These are phyloP conservation scores for Anaspis maculata DNA, from an alignment of 2,888 invertebrate species.

Conservation along the genomic window DNA sequence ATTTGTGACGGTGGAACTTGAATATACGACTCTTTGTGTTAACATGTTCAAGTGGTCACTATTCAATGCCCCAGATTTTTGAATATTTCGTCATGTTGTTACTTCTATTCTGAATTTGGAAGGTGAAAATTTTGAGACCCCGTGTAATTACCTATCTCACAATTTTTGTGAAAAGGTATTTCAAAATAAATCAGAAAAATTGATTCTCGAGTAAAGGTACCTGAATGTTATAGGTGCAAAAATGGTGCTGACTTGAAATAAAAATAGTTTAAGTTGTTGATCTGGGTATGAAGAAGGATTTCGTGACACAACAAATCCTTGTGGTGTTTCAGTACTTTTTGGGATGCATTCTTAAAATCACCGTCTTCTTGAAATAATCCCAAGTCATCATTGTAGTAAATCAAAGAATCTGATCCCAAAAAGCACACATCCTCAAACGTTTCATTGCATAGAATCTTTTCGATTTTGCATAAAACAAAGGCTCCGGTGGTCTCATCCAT, in stretches of 20 bases:
- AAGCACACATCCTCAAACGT: neutral
- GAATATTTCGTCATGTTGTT: no score
- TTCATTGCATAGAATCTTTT: constrained; percentile 2
- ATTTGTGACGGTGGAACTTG: no score
- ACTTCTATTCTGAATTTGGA: no score
- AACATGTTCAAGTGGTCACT: no score
- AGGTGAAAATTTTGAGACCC: no score
- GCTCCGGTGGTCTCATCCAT: neutral
- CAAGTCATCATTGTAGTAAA: neutral
- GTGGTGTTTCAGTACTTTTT: neutral
- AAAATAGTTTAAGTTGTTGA: neutral
- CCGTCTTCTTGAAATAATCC: neutral
- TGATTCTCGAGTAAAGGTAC: no score
- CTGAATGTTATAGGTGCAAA: no score
- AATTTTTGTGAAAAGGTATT: no score
- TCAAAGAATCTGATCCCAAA: neutral
- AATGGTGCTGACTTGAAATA: constrained; percentile 1
- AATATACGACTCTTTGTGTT: no score
- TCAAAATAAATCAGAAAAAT: no score
- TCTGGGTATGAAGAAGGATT: neutral
- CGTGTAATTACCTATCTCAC: no score
- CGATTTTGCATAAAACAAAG: constrained; percentile 1
- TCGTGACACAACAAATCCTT: neutral
- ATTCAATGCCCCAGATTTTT: no score
- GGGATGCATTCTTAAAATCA: neutral